Evolutionary conservation across 2,888 invertebrate species (phyloP).

Genomic region (Cheilosia impressa): DNA sequence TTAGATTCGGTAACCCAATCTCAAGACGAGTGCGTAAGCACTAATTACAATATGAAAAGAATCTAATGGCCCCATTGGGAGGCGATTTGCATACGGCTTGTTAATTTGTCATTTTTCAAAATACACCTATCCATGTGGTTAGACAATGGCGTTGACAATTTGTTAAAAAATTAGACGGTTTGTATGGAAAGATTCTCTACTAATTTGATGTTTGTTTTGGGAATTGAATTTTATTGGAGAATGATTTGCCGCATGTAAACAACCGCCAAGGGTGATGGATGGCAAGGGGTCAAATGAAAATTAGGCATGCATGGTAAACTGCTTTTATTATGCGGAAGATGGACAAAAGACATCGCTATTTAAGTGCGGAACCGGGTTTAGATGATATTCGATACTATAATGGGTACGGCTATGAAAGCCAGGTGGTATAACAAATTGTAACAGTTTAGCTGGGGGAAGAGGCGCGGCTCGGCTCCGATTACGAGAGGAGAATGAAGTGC

Average conservation of each 20-base stretch:
- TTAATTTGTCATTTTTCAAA: constrained; percentile 66
- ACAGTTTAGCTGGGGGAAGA: neutral
- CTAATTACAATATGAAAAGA: constrained; percentile 69
- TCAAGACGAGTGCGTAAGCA: neutral
- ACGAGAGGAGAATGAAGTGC: no score
- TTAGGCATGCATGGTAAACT: constrained; percentile 33
- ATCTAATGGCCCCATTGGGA: constrained; percentile 33
- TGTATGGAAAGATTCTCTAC: constrained; percentile 3
- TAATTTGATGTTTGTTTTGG: constrained; percentile 45
- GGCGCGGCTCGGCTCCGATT: neutral
- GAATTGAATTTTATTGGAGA: constrained; percentile 43
- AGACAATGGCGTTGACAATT: constrained; percentile 61
- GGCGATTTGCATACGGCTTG: constrained; percentile 52
- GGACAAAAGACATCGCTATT: neutral
- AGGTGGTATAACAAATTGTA: neutral
- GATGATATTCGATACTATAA: neutral
- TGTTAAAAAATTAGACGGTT: constrained; percentile 16
- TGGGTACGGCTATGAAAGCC: neutral
- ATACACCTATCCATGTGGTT: no score
- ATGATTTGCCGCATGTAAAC: constrained; percentile 15
- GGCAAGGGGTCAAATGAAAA: constrained; percentile 18
- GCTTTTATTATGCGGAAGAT: constrained; percentile 23
- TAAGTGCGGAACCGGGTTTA: constrained; percentile 14
- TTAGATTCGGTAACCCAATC: no score
- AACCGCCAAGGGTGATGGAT: constrained; percentile 20